Conservation (phyloP, 2,113 vertebrate species). For the Microtus oregoni region DNA sequence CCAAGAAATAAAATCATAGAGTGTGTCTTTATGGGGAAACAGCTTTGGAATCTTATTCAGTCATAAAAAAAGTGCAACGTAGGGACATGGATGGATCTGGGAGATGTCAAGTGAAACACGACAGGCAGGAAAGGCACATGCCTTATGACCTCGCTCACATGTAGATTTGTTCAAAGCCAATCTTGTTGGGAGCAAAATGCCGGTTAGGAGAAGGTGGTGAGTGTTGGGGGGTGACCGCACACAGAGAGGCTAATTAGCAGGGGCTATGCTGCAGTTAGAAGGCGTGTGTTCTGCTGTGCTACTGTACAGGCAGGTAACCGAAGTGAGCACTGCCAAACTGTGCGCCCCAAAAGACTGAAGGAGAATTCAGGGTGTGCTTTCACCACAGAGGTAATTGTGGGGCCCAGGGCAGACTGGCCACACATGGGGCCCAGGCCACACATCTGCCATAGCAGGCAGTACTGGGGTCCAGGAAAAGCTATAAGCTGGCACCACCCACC, state of each 20-base stretch:
- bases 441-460: too few species aligned
- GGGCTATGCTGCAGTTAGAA: neutral
- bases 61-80: neutral
- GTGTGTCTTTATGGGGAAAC: neutral
- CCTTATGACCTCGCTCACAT: neutral
- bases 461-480: too few species aligned
- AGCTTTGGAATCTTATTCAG: neutral
- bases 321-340: neutral
- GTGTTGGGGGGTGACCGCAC: rapidly evolving
- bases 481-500: too few species aligned
- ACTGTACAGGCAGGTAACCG: neutral
- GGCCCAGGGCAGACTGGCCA: too few species aligned
- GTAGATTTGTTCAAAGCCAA: neutral
- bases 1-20: neutral
- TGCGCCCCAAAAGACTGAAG: neutral
- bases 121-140: neutral
- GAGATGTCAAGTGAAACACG: neutral
- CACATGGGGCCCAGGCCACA: too few species aligned
- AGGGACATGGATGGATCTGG: neutral
- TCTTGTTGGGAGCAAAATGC: neutral
- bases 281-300: neutral
- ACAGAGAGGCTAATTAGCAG: neutral
- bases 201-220: neutral
- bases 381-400: neutral
- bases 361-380: neutral